Percentiles rank a stretch among this genome's conserved stretches.
phyloP scores from a whole-genome alignment of 2,797 vertebrate genomes.

The Thalassophryne amazonica region DNA sequence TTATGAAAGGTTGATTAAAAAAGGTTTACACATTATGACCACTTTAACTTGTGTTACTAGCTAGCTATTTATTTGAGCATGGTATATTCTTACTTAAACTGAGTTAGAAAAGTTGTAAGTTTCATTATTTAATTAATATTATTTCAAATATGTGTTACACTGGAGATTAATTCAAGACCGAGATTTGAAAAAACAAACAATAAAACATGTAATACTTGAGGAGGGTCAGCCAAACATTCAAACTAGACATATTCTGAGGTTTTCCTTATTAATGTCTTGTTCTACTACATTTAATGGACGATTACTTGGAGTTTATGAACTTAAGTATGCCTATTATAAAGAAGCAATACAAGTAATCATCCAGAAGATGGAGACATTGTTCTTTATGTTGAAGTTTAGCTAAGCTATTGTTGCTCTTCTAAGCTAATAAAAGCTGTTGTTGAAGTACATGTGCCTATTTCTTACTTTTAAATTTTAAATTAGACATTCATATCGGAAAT shows the following conservation, averaged over 20 bases:
- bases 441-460: not conserved
- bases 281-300: no score
- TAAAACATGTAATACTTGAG: not conserved
- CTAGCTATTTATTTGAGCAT: no score
- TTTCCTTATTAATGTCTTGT: not conserved
- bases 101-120: no score
- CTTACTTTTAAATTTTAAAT: not conserved
- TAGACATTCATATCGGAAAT: not conserved
- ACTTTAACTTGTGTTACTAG: no score
- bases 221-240: not conserved
- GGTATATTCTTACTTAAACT: no score
- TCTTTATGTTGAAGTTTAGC: not conserved
- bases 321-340: not conserved
- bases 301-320: no score
- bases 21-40: no score
- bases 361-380: conserved; percentile 59
- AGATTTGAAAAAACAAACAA: no score
- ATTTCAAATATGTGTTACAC: no score
- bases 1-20: no score
- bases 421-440: conserved; percentile 50
- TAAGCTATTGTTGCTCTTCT: conserved; percentile 17
- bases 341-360: not conserved
- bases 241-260: not conserved
- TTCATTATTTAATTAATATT: no score
- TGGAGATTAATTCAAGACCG: no score